These are phyloP conservation scores for Periophthalmus modestus DNA, from an alignment of 2,113 vertebrate genomes.

Conservation along the genomic window DNA sequence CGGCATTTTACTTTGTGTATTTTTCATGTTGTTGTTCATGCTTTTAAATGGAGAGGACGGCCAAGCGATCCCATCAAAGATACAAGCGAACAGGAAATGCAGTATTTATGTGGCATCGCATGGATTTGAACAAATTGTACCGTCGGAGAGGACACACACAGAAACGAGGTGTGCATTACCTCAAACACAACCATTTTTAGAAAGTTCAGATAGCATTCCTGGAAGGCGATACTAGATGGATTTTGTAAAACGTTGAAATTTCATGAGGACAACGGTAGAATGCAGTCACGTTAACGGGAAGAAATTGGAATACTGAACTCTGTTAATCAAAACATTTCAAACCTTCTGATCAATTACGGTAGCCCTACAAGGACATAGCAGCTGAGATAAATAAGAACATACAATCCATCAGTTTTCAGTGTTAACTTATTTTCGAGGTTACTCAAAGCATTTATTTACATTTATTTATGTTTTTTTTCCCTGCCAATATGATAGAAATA, in stretches of 20 bases:
- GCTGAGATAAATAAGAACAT: no score
- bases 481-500: constrained; percentile 1
- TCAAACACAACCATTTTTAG: constrained; percentile 1
- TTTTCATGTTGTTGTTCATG: background rate
- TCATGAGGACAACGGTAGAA: background rate
- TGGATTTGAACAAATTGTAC: background rate
- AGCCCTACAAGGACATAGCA: no score
- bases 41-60: constrained; percentile 10
- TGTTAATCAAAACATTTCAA: no score
- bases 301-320: no score
- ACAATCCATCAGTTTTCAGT: no score
- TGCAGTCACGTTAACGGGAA: no score
- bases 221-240: background rate
- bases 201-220: background rate
- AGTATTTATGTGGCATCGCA: background rate
- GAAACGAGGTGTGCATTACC: background rate
- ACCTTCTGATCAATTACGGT: no score
- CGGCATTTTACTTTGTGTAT: constrained; percentile 23
- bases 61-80: constrained; percentile 2
- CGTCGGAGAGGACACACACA: background rate
- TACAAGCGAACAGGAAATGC: background rate
- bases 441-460: no score
- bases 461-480: no score
- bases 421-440: no score
- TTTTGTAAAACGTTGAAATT: background rate